Evolutionary conservation across 2,797 vertebrate species (phyloP).

Genomic region (Hippopotamyrus pictus): DNA sequence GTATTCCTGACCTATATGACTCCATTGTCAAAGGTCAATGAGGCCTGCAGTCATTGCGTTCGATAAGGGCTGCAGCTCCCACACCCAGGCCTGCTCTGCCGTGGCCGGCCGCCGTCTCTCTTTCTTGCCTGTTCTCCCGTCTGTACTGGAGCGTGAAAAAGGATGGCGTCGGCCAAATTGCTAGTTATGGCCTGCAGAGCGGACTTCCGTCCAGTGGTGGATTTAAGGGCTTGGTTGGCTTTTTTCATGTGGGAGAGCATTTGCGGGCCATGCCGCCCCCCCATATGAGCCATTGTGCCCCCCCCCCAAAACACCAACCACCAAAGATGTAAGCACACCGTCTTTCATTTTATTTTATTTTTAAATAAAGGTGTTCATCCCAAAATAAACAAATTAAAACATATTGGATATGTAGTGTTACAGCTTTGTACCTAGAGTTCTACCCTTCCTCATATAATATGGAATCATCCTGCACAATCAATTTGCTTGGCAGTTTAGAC

Average conservation of each 20-base stretch:
- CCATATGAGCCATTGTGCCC: not conserved
- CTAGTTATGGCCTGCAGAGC: not conserved
- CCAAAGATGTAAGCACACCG: not conserved
- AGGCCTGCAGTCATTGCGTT: not conserved
- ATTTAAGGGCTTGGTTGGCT: not conserved
- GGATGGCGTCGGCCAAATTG: not conserved
- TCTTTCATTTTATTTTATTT: not conserved
- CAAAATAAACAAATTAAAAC: not conserved
- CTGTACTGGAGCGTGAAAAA: not conserved
- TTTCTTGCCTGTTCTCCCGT: not conserved
- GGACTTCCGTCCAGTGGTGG: constrained; percentile 1
- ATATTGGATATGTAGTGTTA: not conserved
- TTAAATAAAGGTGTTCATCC: not conserved
- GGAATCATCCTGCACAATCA: not conserved
- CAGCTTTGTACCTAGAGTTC: not conserved
- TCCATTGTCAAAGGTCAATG: constrained; percentile 1
- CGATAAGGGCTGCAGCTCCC: not conserved
- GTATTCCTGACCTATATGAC: not conserved
- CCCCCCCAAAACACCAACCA: not conserved
- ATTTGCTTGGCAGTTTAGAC: not conserved
- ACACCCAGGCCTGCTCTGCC: not conserved
- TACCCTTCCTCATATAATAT: not conserved
- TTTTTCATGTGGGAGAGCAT: not conserved
- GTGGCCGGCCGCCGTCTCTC: not conserved
- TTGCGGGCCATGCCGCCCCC: not conserved